phyloP scores from a whole-genome alignment of 2,888 invertebrate genomes.

The Oscheius onirici region DNA sequence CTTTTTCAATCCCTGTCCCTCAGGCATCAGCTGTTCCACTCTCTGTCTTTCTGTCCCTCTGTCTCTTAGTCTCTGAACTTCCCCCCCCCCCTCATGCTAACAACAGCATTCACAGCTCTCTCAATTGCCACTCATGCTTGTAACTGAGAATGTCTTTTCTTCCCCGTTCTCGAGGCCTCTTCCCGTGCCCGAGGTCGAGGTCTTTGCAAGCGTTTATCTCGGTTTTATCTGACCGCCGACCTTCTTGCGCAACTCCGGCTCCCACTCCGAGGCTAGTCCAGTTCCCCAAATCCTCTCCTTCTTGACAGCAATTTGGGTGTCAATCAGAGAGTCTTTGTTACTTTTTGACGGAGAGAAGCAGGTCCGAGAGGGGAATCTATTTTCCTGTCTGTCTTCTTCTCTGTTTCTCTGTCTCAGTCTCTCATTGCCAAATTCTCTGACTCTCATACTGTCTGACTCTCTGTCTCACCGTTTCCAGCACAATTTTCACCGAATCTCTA shows the following conservation, averaged over 20 bases:
- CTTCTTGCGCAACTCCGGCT: constrained; percentile 27
- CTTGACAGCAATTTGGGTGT: neutral
- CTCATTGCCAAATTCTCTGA: too few relatives aligned
- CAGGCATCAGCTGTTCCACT: neutral
- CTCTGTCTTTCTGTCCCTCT: neutral
- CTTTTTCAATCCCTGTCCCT: neutral
- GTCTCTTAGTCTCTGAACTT: neutral
- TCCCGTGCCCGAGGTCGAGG: constrained; percentile 21
- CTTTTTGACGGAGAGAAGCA: neutral
- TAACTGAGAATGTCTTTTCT: neutral
- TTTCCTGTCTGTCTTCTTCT: neutral
- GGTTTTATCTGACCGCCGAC: constrained; percentile 31
- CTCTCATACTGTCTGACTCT: too few relatives aligned
- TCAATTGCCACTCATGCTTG: too few relatives aligned
- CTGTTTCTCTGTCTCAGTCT: neutral
- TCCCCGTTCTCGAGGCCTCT: neutral
- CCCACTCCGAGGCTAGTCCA: constrained; percentile 4
- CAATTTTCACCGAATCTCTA: neutral
- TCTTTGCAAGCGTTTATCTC: constrained; percentile 25
- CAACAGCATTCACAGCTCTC: neutral
- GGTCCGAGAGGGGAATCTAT: neutral
- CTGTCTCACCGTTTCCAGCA: neutral
- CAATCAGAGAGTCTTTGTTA: neutral
- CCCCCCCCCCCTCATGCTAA: neutral
- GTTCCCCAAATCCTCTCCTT: neutral